Evolutionary conservation across 2,888 invertebrate genomes (phyloP).

Genomic region (Lottia gigantea): DNA sequence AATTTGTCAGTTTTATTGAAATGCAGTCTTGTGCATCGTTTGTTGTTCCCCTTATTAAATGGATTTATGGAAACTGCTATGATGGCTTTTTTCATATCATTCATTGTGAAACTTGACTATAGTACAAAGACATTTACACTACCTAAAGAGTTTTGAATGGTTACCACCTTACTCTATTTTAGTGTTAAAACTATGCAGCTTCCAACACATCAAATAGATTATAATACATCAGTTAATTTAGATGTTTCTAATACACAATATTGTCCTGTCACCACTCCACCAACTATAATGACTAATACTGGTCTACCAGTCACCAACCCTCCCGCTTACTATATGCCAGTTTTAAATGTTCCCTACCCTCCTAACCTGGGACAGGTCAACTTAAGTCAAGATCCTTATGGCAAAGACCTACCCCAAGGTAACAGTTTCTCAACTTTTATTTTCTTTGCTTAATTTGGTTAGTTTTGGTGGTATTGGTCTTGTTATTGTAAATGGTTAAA

Average conservation of each 20-base stretch:
- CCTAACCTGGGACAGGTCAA: conserved; percentile 54
- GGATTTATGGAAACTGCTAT: too few relatives aligned
- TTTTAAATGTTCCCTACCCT: conserved; percentile 49
- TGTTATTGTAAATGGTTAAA: too few relatives aligned
- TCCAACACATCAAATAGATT: not conserved
- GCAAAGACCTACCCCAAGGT: conserved; percentile 58
- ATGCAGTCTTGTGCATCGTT: too few relatives aligned
- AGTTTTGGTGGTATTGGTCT: too few relatives aligned
- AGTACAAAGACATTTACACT: too few relatives aligned
- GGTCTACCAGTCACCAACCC: conserved; percentile 20
- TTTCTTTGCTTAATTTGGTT: too few relatives aligned
- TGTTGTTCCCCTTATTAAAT: too few relatives aligned
- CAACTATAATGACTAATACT: not conserved
- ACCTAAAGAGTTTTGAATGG: too few relatives aligned
- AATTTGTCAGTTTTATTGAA: too few relatives aligned
- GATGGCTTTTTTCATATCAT: too few relatives aligned
- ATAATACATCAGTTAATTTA: not conserved
- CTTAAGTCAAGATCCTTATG: conserved; percentile 52
- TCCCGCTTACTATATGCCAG: conserved; percentile 33
- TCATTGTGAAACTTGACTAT: too few relatives aligned
- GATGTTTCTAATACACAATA: conserved; percentile 10
- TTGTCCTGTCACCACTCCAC: conserved; percentile 3
- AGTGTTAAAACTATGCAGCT: conserved; percentile 7
- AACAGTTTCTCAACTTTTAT: conserved; percentile 8
- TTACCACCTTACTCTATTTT: not conserved